Percentiles rank a stretch among this genome's conserved stretches.
Conservation (phyloP, 2,797 vertebrate species). For the Echeneis naucrates region DNA sequence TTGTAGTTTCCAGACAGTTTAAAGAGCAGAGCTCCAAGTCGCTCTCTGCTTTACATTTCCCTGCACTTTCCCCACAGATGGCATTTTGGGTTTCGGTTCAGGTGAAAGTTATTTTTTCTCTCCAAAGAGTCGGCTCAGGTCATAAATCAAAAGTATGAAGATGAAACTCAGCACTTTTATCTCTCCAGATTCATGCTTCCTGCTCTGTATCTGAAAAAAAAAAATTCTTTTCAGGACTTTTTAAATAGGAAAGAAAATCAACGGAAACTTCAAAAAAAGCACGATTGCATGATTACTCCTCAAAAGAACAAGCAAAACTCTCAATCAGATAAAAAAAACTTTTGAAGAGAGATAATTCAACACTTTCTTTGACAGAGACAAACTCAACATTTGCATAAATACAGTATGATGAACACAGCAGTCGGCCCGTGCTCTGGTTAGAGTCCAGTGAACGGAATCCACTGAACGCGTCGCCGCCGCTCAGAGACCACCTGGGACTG, state of each 20-base stretch:
- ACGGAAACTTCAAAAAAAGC: too few species aligned
- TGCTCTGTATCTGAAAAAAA: not conserved
- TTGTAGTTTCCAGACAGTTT: conserved; percentile 23
- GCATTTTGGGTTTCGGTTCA: conserved; percentile 54
- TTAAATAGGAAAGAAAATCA: not conserved
- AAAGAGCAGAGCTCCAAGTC: conserved; percentile 19
- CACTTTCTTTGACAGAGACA: too few species aligned
- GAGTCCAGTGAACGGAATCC: not conserved
- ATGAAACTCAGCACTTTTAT: conserved; percentile 29
- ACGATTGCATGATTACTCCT: too few species aligned
- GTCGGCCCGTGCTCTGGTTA: not conserved
- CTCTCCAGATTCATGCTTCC: conserved; percentile 15
- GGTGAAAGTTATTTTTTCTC: conserved; percentile 4
- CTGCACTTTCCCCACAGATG: conserved; percentile 38
- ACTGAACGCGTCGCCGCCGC: conserved; percentile 24
- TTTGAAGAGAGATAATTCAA: too few species aligned
- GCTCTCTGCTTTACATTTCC: not conserved
- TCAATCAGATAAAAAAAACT: too few species aligned
- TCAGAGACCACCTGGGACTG: conserved; percentile 39
- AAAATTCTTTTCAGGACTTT: not conserved
- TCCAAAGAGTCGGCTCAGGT: not conserved
- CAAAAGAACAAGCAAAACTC: too few species aligned
- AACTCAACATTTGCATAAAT: too few species aligned
- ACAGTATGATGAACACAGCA: not conserved
- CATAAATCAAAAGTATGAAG: conserved; percentile 44